Base-by-base conservation (phyloP, 2,888 invertebrate species). In the Lacanobia oleracea region DNA sequence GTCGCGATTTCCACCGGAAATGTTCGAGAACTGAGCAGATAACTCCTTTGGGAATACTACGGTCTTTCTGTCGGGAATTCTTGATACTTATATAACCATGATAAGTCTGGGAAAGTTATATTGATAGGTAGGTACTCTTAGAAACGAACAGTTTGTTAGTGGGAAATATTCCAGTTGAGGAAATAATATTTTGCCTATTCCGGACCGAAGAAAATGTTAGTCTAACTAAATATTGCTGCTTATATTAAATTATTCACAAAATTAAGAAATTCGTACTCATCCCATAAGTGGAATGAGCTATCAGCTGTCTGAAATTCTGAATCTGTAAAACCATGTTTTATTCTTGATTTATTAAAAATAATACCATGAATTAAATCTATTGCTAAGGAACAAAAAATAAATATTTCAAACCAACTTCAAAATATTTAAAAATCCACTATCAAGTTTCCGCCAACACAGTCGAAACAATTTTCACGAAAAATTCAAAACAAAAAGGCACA, bases 401-500 rank as follows among this genome's bases (percentile, higher is more conserved):
- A 68, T 21, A 66, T 40, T 5, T 4, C 9, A 64, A 23, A 48
- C 16, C 16, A 21, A 21, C 16, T 27, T 14, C 5, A 5, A 14
- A 7, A 1, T 18, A 6, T 27, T 21, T 16, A 57, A 56, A 70
- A 37, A 61, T 21, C 8, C 27, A 53, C 16, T 12, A 64, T 51
- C 48, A 50, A 65, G 7, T 48, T 54, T 54, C 37, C 61, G 56
- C 51, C 37, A 61, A 73, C 69, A 61, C 23, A 68, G 45, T 43
- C 45, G 10, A 60, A 77, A 77, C 21, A 54, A 59, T 57, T 14
- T 67, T 53, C 54, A 60, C 27, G 51, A 57, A 54, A 77, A 66
- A 65, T 51, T 68, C 9, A 53, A 67, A 71, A 77, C 53, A 59
- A 71, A 69, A 56, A 59, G 16, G 48, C 54, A 5, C n/a, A n/a